A percentile compares a stretch with the other conserved stretches of the same genome.
phyloP scores from a whole-genome alignment of 23 tunicate genomes.

The Styela plicata region DNA sequence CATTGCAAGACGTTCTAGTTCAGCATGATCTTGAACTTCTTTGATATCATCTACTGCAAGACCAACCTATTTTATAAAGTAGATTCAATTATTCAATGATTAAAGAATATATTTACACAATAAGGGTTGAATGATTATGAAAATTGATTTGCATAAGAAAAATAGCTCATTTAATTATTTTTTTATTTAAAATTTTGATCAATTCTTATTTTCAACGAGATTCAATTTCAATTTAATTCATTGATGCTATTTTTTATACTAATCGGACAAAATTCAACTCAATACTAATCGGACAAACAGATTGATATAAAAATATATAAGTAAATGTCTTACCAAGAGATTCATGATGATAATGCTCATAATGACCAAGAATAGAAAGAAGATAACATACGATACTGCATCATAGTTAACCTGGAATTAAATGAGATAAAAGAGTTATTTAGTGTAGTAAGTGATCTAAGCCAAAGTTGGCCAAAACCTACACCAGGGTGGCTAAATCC shows the following conservation, averaged over 20 bases:
- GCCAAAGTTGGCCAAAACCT: neutral
- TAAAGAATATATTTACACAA: no score
- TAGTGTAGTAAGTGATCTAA: no score
- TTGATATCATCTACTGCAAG: conserved; percentile 98
- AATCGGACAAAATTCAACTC: no score
- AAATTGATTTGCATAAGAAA: no score
- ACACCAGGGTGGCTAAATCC: neutral
- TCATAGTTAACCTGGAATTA: conserved; percentile 50
- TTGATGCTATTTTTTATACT: no score
- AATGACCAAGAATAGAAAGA: conserved; percentile 70
- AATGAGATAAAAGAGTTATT: neutral
- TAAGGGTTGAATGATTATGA: no score
- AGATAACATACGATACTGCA: conserved; percentile 63
- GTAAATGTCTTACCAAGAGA: conserved; percentile 54
- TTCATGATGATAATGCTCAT: conserved; percentile 95
- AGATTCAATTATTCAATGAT: neutral
- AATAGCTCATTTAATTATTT: no score
- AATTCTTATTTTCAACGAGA: no score
- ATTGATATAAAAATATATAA: no score
- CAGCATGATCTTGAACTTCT: conserved; percentile 88
- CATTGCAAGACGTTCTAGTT: conserved; percentile 84
- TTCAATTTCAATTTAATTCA: no score
- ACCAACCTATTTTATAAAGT: conserved; percentile 56
- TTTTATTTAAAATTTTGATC: no score
- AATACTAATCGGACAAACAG: no score